Conservation (phyloP, 2,797 vertebrate species). For the Cichlasoma orientale region DNA sequence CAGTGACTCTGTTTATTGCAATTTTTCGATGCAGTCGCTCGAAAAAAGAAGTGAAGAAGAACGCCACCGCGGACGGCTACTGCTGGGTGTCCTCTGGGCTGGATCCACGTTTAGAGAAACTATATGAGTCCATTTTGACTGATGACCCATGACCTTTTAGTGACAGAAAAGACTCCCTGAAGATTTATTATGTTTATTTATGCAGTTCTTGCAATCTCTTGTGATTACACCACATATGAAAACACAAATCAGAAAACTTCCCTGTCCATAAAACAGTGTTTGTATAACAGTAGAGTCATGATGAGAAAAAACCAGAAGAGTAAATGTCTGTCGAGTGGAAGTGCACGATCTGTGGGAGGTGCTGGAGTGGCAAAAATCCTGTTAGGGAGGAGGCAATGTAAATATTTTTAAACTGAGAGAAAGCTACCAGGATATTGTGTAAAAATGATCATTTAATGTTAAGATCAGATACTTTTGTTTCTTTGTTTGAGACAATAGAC, state of each 20-base stretch:
- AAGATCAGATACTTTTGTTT: not conserved
- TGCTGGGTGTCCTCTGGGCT: slow-evolving; percentile 83
- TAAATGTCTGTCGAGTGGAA: not conserved
- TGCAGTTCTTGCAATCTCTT: slow-evolving; percentile 21
- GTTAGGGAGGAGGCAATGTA: not conserved
- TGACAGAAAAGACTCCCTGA: not conserved
- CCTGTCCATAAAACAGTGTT: not conserved
- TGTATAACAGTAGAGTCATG: not conserved
- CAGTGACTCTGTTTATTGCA: slow-evolving; percentile 61
- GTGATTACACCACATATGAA: not conserved
- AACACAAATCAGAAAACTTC: fast-evolving
- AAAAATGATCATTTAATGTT: not conserved
- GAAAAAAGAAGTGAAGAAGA: slow-evolving; percentile 74
- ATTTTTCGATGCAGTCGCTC: slow-evolving; percentile 67
- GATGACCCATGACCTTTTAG: slow-evolving; percentile 68
- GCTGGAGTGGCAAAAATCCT: not conserved
- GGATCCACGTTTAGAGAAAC: slow-evolving; percentile 72
- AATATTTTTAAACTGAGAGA: not conserved
- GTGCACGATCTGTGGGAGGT: not conserved
- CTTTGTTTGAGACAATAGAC: too few relatives aligned
- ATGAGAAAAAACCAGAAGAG: not conserved
- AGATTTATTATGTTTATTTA: slow-evolving; percentile 34
- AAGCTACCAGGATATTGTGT: not conserved
- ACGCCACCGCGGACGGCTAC: slow-evolving; percentile 72
- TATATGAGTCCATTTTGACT: slow-evolving; percentile 69